Conservation (phyloP, 2,888 invertebrate genomes). For the Julus scanicus region DNA sequence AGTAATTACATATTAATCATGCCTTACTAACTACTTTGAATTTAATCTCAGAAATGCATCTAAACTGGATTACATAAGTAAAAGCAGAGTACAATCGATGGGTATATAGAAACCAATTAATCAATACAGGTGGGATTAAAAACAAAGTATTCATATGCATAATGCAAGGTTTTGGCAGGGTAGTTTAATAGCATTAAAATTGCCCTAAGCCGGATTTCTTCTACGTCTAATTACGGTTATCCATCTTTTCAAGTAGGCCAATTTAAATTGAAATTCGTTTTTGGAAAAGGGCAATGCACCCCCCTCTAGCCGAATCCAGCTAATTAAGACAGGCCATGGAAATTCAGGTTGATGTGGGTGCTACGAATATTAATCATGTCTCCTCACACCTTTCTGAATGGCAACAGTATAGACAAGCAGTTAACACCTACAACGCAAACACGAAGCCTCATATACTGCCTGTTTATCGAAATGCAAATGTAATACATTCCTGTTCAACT, state of each 20-base stretch:
- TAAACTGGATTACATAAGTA: too few relatives aligned
- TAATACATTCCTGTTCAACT: background rate
- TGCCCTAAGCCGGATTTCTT: background rate
- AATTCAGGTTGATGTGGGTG: slow-evolving; percentile 42
- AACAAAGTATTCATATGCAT: background rate
- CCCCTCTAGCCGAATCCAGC: slow-evolving; percentile 13
- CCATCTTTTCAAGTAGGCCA: slow-evolving; percentile 21
- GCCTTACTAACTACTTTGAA: too few relatives aligned
- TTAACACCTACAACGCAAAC: slow-evolving; percentile 26
- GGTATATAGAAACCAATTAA: background rate
- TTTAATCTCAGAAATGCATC: too few relatives aligned
- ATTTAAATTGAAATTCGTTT: slow-evolving; percentile 17
- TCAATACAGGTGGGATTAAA: background rate
- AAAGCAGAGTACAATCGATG: too few relatives aligned
- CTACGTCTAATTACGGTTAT: slow-evolving; percentile 9
- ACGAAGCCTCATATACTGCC: background rate
- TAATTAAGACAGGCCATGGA: slow-evolving; percentile 23
- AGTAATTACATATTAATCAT: too few relatives aligned
- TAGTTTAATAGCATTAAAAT: background rate
- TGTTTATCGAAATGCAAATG: slow-evolving; percentile 18
- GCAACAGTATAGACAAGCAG: slow-evolving; percentile 24
- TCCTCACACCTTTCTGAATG: slow-evolving; percentile 14
- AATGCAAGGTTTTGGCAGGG: background rate
- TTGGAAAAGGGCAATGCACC: slow-evolving; percentile 39
- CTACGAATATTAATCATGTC: slow-evolving; percentile 32